phyloP scores from a whole-genome alignment of 1,140 invertebrate genomes.

The Catajapyx aquilonaris region DNA sequence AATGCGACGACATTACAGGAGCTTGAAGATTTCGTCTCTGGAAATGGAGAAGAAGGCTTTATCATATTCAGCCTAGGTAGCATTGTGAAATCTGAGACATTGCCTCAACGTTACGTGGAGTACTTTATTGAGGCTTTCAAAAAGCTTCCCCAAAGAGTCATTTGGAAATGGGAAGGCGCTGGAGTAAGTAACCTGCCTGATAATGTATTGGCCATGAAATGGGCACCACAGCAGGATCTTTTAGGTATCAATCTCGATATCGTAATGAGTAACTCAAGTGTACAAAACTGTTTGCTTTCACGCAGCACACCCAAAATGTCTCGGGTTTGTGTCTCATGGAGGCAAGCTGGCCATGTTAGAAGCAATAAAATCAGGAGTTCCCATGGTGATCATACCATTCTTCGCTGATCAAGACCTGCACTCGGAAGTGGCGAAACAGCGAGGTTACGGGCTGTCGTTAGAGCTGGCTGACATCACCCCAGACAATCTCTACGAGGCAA shows the following conservation, averaged over 20 bases:
- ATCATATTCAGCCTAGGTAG: constrained; percentile 7
- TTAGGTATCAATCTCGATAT: neutral
- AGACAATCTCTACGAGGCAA: constrained; percentile 4
- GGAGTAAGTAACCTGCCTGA: constrained; percentile 7
- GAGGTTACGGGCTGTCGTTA: constrained; percentile 1
- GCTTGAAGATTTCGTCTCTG: constrained; percentile 4
- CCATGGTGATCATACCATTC: constrained; percentile 8
- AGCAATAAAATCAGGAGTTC: constrained; percentile 8
- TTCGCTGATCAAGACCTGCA: constrained; percentile 7
- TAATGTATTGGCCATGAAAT: constrained; percentile 12
- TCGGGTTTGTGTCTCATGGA: constrained; percentile 9
- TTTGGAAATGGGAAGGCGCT: constrained; percentile 12
- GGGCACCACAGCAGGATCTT: constrained; percentile 14
- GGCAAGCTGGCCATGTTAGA: constrained; percentile 9
- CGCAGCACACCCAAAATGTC: constrained; percentile 10
- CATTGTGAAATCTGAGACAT: neutral
- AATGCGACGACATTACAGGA: too few species aligned
- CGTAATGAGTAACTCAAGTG: neutral
- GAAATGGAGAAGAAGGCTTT: constrained; percentile 4
- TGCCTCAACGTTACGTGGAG: constrained; percentile 1
- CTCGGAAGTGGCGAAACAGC: neutral
- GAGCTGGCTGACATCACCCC: neutral
- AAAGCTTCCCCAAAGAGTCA: constrained; percentile 6
- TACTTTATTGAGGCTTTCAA: constrained; percentile 5
- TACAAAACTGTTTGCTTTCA: neutral